These are phyloP conservation scores for Hydraecia micacea DNA, from an alignment of 2,888 invertebrate species.

Conservation along the genomic window DNA sequence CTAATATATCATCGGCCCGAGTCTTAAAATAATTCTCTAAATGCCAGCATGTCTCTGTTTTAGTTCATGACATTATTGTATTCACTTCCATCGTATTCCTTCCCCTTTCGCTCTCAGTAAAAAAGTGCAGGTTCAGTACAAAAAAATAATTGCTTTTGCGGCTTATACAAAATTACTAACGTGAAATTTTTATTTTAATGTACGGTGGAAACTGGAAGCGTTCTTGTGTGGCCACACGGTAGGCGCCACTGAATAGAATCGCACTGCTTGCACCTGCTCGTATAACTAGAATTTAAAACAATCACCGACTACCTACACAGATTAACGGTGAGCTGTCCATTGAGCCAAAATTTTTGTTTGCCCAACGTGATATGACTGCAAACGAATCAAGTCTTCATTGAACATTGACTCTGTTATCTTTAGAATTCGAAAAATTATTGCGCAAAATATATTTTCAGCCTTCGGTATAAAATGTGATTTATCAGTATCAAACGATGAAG, in stretches of 20 bases:
- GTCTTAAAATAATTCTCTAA: conserved; percentile 3
- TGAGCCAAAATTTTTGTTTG: conserved; percentile 66
- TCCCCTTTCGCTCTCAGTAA: conserved; percentile 47
- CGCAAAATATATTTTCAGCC: conserved; percentile 65
- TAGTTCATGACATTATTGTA: conserved; percentile 34
- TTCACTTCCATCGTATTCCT: conserved; percentile 47
- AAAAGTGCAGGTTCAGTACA: conserved; percentile 39
- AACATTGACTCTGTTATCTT: conserved; percentile 52
- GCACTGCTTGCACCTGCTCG: conserved; percentile 34
- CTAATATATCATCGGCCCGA: background rate
- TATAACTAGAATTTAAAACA: conserved; percentile 41
- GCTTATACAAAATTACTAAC: conserved; percentile 50
- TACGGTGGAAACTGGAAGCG: conserved; percentile 12
- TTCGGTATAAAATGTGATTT: conserved; percentile 73
- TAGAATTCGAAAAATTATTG: conserved; percentile 65
- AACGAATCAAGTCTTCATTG: conserved; percentile 38
- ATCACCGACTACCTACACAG: conserved; percentile 35
- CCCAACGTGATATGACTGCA: conserved; percentile 53
- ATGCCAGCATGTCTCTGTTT: conserved; percentile 6
- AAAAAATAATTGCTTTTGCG: conserved; percentile 61
- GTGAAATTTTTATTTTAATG: conserved; percentile 26
- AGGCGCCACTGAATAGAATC: conserved; percentile 7
- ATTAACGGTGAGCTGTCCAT: conserved; percentile 58
- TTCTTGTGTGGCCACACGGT: conserved; percentile 13
- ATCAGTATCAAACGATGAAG: conserved; percentile 78